A percentile compares a stretch with the other conserved stretches of the same genome.
Conservation (phyloP, 2,888 invertebrate species). For the Rotaria socialis region DNA sequence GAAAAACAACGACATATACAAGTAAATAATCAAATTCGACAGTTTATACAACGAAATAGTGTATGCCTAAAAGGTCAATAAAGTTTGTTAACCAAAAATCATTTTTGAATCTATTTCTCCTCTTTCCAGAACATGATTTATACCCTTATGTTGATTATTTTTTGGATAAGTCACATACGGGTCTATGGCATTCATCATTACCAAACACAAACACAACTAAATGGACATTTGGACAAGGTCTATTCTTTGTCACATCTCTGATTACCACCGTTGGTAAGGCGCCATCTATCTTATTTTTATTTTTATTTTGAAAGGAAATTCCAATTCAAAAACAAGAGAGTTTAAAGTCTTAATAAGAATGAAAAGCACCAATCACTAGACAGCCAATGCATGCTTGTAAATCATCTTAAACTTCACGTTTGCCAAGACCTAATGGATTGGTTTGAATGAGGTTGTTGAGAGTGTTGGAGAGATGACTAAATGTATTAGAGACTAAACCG, state of each 20-base stretch:
- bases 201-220: background rate
- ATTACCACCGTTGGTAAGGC: background rate
- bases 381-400: too few relatives aligned
- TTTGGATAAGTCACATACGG: background rate
- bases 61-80: background rate
- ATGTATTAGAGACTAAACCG: background rate
- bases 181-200: too few relatives aligned
- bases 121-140: background rate
- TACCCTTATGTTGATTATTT: slow-evolving; percentile 13
- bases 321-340: background rate
- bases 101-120: background rate
- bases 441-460: background rate
- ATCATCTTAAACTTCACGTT: background rate
- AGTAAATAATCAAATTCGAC: background rate
- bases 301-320: background rate
- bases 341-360: background rate
- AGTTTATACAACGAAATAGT: background rate
- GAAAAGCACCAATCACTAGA: background rate
- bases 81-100: background rate
- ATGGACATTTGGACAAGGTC: background rate
- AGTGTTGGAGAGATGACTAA: background rate
- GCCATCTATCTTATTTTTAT: background rate
- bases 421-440: background rate
- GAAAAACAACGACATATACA: background rate
- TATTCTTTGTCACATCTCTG: background rate